Base-by-base conservation (phyloP, 2,113 vertebrate genomes). In the Dasypus novemcinctus region DNA sequence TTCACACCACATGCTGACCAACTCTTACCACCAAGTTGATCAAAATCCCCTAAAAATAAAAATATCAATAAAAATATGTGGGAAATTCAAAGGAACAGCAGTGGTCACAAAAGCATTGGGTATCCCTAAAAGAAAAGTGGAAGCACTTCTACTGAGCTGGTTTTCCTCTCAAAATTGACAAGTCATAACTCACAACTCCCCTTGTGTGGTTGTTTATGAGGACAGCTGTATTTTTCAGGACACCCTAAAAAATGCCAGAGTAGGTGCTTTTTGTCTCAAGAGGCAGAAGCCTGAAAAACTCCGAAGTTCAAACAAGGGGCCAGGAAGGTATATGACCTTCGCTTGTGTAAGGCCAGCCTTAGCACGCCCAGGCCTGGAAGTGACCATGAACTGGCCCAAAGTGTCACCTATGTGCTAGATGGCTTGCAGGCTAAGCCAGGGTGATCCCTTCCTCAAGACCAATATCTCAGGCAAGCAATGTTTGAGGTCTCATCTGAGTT, bases 281-380 rank as follows among this genome's bases (percentile, higher is more conserved):
- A 94, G 15, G 36, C 83, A 52, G 36, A 87, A 38, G 41, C 14
- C 75, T 81, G 23, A 97, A 88, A 69, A 74, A 64, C 31, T 68
- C 89, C 86, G 43, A 87, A 72, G n/a, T 71, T 91, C 29, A 87
- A 63, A 93, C 54, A 91, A 81, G 31, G 33, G 43, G 8, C 82
- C n/a, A 49, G 76, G 78, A 81, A 93, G 29, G 49, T 74, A 36
- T 23, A 43, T 84, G 95, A 95, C 80, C 94, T 95, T 97, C 95
- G 75, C 91, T 97, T 97, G 92, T 91, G 89, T 96, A 86, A 95
- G 71, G 93, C 66, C 68, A 87, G 25, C 25, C 36, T 76, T 36
- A 49, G 90, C 52, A 94, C 52, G 52, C 54, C 6, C 9, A 81
- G 79, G 69, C 54, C 46, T 10, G 36, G 69, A 54, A 63, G 43